phyloP scores from a whole-genome alignment of 2,797 vertebrate genomes.

The Xyrichtys novacula region DNA sequence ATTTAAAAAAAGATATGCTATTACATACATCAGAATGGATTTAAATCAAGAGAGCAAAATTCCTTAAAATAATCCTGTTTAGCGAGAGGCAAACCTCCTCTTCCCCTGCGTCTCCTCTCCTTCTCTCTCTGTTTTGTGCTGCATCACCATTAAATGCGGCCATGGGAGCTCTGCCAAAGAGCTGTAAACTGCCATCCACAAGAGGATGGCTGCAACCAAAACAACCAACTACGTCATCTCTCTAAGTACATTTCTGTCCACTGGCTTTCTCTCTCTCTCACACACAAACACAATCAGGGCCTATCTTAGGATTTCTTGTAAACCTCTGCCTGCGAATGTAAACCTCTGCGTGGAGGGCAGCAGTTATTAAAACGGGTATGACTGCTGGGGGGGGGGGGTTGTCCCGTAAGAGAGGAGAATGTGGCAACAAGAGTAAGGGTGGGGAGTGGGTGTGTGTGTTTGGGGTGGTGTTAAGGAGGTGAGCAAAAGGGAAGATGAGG shows the following conservation, averaged over 20 bases:
- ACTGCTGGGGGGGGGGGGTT: background rate
- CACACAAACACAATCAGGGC: slow-evolving; percentile 7
- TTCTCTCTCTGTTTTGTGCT: slow-evolving; percentile 69
- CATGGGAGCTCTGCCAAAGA: slow-evolving; percentile 75
- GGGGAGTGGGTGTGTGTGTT: slow-evolving; percentile 1
- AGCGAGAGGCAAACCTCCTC: slow-evolving; percentile 31
- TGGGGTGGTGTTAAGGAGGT: slow-evolving; percentile 30
- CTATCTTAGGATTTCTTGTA: slow-evolving; percentile 32
- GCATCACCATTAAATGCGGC: slow-evolving; percentile 71
- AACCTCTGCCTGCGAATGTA: slow-evolving; percentile 13
- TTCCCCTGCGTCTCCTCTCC: slow-evolving; percentile 21
- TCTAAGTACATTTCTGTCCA: slow-evolving; percentile 46
- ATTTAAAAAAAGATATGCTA: background rate
- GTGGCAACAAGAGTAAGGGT: slow-evolving; percentile 10
- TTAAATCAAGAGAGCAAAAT: slow-evolving; percentile 9
- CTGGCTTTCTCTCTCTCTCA: slow-evolving; percentile 2
- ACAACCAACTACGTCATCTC: slow-evolving; percentile 67
- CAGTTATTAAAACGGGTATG: background rate
- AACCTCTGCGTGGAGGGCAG: slow-evolving; percentile 1
- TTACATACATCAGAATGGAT: background rate
- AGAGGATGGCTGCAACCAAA: slow-evolving; percentile 75
- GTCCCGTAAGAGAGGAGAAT: background rate
- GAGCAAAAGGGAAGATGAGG: slow-evolving; percentile 40
- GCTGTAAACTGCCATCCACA: slow-evolving; percentile 70
- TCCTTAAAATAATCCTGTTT: slow-evolving; percentile 25